Conservation (phyloP, 2,113 vertebrate genomes). For the Chloropsis hardwickii region DNA sequence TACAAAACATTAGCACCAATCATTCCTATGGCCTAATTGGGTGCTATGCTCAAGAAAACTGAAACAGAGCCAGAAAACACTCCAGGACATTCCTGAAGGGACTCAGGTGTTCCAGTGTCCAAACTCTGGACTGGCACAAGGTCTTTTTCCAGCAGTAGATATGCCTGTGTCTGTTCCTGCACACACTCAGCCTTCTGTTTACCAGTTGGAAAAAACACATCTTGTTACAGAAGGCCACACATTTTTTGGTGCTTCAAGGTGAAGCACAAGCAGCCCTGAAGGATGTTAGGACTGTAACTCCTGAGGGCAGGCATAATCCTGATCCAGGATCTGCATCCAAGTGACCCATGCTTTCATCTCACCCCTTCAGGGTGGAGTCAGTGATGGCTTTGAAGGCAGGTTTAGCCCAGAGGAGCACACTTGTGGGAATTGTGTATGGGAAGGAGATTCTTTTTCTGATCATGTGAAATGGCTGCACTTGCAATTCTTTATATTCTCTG, state of each 20-base stretch:
- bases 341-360: neutral
- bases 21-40: neutral
- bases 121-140: neutral
- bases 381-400: neutral
- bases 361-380: neutral
- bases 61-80: neutral
- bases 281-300: neutral
- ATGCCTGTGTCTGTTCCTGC: accelerated
- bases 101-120: accelerated
- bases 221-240: neutral
- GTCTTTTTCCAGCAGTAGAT: neutral
- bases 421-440: neutral
- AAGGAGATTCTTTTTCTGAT: neutral
- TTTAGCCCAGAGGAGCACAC: slow-evolving; percentile 4
- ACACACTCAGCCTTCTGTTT: neutral
- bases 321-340: neutral
- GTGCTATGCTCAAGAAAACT: neutral
- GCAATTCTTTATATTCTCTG: neutral
- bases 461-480: neutral
- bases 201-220: neutral
- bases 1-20: neutral
- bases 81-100: neutral
- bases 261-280: neutral
- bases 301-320: neutral
- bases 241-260: neutral